Base-by-base conservation (phyloP, 1,140 invertebrate species). In the Drosophila tristis region DNA sequence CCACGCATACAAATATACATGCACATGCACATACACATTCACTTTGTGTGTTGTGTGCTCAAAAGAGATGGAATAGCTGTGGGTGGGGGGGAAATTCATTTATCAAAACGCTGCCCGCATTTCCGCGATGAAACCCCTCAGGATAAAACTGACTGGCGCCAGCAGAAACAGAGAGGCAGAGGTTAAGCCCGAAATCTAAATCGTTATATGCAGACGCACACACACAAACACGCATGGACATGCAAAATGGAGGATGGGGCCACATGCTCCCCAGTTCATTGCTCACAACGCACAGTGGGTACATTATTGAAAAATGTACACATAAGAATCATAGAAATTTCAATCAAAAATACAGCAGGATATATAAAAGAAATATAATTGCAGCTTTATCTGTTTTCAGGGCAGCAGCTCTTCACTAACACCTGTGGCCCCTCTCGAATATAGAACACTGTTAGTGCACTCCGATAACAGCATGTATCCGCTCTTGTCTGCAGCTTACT, bases 91-190 rank as follows among this genome's bases (percentile, higher is more conserved):
- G 79, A 75, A 78, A 87, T 87, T 87, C 82, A 87, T 87, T 87
- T 87, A 87, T 87, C 82, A 87, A 87, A 87, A 73, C 65, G 79
- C 61, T 89, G 75, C 82, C 82, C 82, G 82, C 84, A 89, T 87
- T 81, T 86, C 56, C 76, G 80, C 72, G 80, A 78, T 76, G 72
- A 80, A 75, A 56, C 67, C 80, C 73, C 67, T 67, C 54, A 74
- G 72, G 72, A 74, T 74, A 80, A 80, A 59, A 76, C 56, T 72
- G 84, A 64, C 57, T 87, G 82, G 84, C 82, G 82, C 82, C 81
- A 86, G 82, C 81, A 84, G 80, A 62, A 73, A 70, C 53, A 78
- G 78, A 71, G 31, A 11, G 31, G 9, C 48, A 71, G 84, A 87
- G 77, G 79, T 75, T 89, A 49, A 89, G 73, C 71, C 76, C 62